These are phyloP conservation scores for Limnephilus lunatus DNA, from an alignment of 2,888 invertebrate species.

Conservation along the genomic window DNA sequence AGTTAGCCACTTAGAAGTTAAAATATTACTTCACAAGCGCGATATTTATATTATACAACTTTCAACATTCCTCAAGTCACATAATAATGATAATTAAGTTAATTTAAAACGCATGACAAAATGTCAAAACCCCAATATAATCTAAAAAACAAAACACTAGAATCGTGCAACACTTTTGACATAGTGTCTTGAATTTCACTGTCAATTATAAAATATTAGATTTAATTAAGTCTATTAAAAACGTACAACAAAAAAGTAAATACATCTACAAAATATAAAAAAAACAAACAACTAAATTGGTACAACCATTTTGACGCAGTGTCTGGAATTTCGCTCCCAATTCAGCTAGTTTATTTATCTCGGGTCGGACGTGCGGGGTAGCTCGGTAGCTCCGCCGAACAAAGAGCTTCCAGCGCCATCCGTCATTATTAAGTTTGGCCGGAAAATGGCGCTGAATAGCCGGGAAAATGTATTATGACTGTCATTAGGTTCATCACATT, in stretches of 20 bases:
- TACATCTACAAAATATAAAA: too few species aligned
- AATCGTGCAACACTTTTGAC: not conserved
- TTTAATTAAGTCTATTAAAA: too few species aligned
- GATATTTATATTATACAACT: not conserved
- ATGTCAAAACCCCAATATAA: not conserved
- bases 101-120: not conserved
- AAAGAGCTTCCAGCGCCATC: constrained; percentile 57
- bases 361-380: constrained; percentile 45
- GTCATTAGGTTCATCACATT: constrained; percentile 58
- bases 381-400: constrained; percentile 34
- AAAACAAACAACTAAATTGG: too few species aligned
- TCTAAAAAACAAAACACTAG: not conserved
- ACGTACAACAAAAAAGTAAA: too few species aligned
- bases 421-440: constrained; percentile 62
- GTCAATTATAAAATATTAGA: too few species aligned
- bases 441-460: constrained; percentile 60
- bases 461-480: constrained; percentile 58
- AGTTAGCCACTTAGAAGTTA: not conserved
- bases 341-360: not conserved
- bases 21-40: not conserved
- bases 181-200: too few species aligned
- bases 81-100: not conserved
- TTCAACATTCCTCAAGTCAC: not conserved
- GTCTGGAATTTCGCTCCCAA: not conserved
- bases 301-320: not conserved